These are phyloP conservation scores for Excalfactoria chinensis DNA, from an alignment of 2,113 vertebrate species.

Conservation along the genomic window DNA sequence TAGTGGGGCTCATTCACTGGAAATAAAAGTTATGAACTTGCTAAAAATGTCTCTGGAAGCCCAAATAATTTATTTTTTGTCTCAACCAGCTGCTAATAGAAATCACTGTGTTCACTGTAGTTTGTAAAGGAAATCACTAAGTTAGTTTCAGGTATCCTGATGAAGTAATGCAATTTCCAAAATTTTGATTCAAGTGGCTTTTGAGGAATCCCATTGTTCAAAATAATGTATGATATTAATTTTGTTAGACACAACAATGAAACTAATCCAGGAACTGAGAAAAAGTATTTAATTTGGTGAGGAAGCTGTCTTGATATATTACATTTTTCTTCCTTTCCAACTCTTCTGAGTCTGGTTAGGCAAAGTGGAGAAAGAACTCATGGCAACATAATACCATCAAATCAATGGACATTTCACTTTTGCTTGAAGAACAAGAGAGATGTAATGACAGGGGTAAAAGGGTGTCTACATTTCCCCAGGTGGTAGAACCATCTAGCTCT, in stretches of 20 bases:
- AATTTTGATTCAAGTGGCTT: background rate
- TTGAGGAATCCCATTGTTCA: background rate
- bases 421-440: slow-evolving; percentile 19
- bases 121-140: background rate
- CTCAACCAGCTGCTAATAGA: background rate
- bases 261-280: background rate
- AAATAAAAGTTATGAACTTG: background rate
- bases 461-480: slow-evolving; percentile 34
- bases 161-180: background rate
- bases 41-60: background rate
- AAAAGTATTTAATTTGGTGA: background rate
- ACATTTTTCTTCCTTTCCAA: background rate
- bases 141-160: background rate
- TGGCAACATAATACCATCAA: background rate
- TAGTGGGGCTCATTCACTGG: background rate
- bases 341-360: accelerated
- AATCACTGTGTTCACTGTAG: background rate
- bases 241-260: background rate
- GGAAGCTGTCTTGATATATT: background rate
- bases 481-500: background rate
- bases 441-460: slow-evolving; percentile 5
- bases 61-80: background rate
- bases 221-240: background rate
- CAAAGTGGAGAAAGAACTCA: background rate
- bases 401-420: background rate